Evolutionary conservation across 2,113 vertebrate species (phyloP), one percentile per base, ranked within the genome.

Genomic region (Mus musculus): DNA sequence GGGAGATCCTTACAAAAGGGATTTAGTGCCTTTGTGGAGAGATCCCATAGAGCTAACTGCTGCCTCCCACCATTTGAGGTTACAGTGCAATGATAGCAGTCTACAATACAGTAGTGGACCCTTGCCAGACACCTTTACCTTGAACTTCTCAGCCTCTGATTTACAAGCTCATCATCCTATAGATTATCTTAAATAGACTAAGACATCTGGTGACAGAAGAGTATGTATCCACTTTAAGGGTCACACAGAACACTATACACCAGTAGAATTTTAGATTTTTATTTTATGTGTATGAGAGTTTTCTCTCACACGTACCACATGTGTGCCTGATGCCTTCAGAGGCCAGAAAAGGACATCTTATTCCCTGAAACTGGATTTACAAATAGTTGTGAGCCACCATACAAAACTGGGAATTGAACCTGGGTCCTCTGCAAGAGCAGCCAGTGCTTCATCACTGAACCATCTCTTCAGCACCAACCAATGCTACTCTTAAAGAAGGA

Each of bases 161-260:
- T 78, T 63, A 78, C 52, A 80, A 80, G 39, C 10, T 86, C 61
- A 30, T 24, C 4, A 36, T 36, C 69, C 20, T 52, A 22, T 52
- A 56, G 22, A 61, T 28, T 24, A 67, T 39, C 39, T 42, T 30
- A 5, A 84, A 52, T 13, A 93, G 54, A 86, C 54, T 72, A 78
- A 95, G 71, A 78, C 54, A 36, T 63, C 36, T 36, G 36, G 24
- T 65, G 91, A 73, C 26, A 92, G 59, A 73, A 89, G 17, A 94
- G 63, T 65, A 76, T 88, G 89, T 46, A 81, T 63, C 71, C 13
- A 12, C 30, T 65, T 17, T 49, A 59, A 22, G 24, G 36, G 49
- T 88, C 82, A 94, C 36, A 76, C 36, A 81, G 75, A 86, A 56
- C 85, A 73, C 36, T 89, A 67, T 20, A 84, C 13, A 85, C 71